These are phyloP conservation scores for Plodia interpunctella DNA, from an alignment of 1,140 invertebrate genomes.

Conservation along the genomic window DNA sequence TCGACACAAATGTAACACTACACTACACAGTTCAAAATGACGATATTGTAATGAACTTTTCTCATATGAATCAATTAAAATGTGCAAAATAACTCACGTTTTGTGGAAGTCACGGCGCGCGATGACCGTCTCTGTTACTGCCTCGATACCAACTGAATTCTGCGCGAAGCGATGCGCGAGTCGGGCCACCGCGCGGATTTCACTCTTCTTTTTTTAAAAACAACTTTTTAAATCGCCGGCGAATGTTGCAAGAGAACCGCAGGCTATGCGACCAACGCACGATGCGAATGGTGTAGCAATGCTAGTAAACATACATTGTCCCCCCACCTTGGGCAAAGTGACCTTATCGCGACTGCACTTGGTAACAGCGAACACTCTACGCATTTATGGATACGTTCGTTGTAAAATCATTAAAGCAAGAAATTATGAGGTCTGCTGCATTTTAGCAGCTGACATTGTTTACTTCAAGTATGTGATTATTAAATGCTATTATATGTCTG, in stretches of 20 bases:
- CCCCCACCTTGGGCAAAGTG: slow-evolving; percentile 55
- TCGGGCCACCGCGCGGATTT: slow-evolving; percentile 37
- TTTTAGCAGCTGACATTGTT: too few relatives aligned
- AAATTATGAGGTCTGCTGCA: neutral
- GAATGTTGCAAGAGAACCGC: slow-evolving; percentile 14
- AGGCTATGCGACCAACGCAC: slow-evolving; percentile 16
- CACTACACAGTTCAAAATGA: slow-evolving; percentile 18
- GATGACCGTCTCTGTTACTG: slow-evolving; percentile 44
- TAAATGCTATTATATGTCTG: too few relatives aligned
- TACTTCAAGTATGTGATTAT: too few relatives aligned
- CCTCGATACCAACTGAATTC: slow-evolving; percentile 48
- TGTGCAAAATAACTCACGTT: slow-evolving; percentile 47
- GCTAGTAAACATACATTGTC: slow-evolving; percentile 29
- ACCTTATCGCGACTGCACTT: slow-evolving; percentile 70
- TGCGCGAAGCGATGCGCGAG: slow-evolving; percentile 35
- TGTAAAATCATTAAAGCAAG: neutral
- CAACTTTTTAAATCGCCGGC: slow-evolving; percentile 33
- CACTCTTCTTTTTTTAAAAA: slow-evolving; percentile 48
- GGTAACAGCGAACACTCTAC: slow-evolving; percentile 43
- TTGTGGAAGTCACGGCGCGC: slow-evolving; percentile 27
- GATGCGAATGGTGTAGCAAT: slow-evolving; percentile 41
- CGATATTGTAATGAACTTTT: slow-evolving; percentile 27
- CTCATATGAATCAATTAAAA: slow-evolving; percentile 33
- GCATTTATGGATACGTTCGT: slow-evolving; percentile 18
- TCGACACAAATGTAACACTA: slow-evolving; percentile 21